Percentiles rank a stretch among this genome's conserved stretches.
Evolutionary conservation across 2,797 vertebrate species (phyloP).

Genomic region (Enteromius fasciolatus): DNA sequence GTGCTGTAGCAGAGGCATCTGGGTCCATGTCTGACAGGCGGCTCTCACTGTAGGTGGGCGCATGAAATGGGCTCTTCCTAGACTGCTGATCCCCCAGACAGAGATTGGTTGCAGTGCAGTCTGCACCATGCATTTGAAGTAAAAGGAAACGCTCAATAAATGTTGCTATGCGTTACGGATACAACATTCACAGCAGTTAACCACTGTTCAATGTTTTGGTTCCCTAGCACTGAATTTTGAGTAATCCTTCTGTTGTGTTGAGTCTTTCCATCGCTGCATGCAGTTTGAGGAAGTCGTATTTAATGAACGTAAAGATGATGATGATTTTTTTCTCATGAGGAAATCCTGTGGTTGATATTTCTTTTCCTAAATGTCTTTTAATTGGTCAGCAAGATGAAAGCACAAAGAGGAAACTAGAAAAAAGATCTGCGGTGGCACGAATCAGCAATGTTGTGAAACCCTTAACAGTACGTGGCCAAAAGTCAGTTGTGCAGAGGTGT

Average conservation of each 20-base stretch:
- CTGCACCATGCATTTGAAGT: background rate
- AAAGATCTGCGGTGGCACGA: constrained; percentile 24
- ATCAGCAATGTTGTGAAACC: constrained; percentile 3
- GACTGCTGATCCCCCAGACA: background rate
- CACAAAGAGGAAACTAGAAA: constrained; percentile 35
- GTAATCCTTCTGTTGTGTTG: background rate
- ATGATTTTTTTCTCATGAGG: constrained; percentile 30
- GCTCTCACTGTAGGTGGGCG: constrained; percentile 52
- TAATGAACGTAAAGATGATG: constrained; percentile 32
- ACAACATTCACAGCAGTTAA: background rate
- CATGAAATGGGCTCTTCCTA: background rate
- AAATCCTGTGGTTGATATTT: constrained; percentile 63
- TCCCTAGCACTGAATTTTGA: background rate
- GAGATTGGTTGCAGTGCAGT: background rate
- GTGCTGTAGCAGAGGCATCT: constrained; percentile 33
- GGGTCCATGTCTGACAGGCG: constrained; percentile 49
- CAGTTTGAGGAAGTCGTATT: constrained; percentile 64
- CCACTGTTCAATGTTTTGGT: background rate
- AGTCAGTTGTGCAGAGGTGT: background rate
- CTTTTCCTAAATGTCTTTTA: constrained; percentile 34
- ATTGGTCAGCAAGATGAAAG: constrained; percentile 37
- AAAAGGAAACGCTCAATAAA: background rate
- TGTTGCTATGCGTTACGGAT: background rate
- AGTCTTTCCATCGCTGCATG: constrained; percentile 16
- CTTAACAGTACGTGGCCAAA: background rate